Percentiles rank a stretch among this genome's conserved stretches.
phyloP scores from a whole-genome alignment of 2,797 vertebrate species.

The Mormyrus proboscirostris region DNA sequence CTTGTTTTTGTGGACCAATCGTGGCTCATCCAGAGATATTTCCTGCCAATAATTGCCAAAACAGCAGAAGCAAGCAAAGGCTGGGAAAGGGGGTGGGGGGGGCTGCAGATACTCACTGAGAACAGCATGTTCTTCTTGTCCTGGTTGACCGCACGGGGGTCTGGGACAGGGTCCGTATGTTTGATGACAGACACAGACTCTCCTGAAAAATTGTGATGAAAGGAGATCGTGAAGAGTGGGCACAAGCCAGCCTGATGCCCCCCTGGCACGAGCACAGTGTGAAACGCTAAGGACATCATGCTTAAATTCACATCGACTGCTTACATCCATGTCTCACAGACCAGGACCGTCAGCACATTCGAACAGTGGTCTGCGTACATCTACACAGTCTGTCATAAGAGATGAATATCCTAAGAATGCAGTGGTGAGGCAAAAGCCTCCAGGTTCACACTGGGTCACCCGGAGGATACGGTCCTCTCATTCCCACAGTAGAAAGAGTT shows the following conservation, averaged over 20 bases:
- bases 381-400: not conserved
- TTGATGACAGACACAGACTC: slow-evolving; percentile 98
- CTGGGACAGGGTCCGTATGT: slow-evolving; percentile 95
- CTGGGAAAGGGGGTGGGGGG: not conserved
- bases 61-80: not conserved
- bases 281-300: not conserved
- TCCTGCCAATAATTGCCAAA: not conserved
- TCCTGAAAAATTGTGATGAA: slow-evolving; percentile 54
- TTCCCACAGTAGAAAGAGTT: not conserved
- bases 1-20: not conserved
- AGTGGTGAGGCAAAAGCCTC: not conserved
- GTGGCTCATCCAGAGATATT: not conserved
- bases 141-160: slow-evolving; percentile 96
- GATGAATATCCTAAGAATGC: not conserved
- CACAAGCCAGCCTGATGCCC: not conserved
- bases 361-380: not conserved
- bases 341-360: not conserved
- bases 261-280: not conserved
- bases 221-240: not conserved
- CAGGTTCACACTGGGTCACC: not conserved
- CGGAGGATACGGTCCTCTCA: not conserved
- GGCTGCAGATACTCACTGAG: slow-evolving; percentile 72
- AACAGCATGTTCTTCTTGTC: slow-evolving; percentile 99
- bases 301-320: not conserved
- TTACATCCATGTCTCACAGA: not conserved